Base-by-base conservation (phyloP, 2,113 vertebrate species). In the Eptesicus fuscus region DNA sequence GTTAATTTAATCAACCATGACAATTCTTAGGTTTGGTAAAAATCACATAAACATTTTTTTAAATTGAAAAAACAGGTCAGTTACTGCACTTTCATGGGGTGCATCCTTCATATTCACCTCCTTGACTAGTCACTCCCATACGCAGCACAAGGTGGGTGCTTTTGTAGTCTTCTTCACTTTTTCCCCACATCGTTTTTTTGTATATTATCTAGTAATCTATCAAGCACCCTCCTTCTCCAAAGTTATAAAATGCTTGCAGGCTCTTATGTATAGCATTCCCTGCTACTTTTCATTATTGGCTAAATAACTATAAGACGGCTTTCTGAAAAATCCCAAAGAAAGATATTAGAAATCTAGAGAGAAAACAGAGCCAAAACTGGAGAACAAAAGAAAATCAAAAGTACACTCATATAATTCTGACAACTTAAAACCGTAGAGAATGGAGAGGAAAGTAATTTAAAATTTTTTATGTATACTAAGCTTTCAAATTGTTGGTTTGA, bases 281-380 rank as follows among this genome's bases (percentile, higher is more conserved):
- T 71, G 18, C 4, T 56, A 53, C 74, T 90, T 63, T 91, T 84
- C 22, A 40, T 80, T 71, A 76, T 17, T 70, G 42, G 17, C 14
- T 79, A 67, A 78, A 59, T 71, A 42, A 74, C 40, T 83, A 4
- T 23, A 65, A 84, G 59, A 67, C 4, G 9, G 1, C 23, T 80
- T 84, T 70, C 42, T 82, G n/a, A 65, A 88, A 11, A 40, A 74
- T 51, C 25, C 40, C n/a, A 42, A 86, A n/a, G 22, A 76, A 70
- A 40, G 22, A 51, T 76, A 74, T 65, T 88, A 93, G 56, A 96
- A 88, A 90, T 73, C 44, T 73, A 83, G 35, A 90, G 8, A 77
- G 5, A 86, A 92, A 59, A 28, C 4, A 37, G 20, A 83, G 30
- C 3, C 37, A 80, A 67, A 5, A 80, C 17, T 7, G 70, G 14